Conservation (phyloP, 2,113 vertebrate genomes). For the Tauraco erythrolophus region DNA sequence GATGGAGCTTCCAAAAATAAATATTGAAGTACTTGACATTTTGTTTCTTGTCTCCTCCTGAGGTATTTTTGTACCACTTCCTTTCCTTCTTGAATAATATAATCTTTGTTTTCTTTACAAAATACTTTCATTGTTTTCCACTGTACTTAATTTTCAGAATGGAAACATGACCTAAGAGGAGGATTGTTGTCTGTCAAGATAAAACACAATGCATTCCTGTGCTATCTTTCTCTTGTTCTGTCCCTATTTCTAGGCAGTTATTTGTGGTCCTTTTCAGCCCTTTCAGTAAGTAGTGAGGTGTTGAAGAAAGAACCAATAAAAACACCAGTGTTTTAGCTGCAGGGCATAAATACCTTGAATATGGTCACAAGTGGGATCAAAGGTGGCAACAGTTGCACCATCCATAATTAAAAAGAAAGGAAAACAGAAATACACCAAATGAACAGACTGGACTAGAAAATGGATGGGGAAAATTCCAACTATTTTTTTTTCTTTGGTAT, state of each 20-base stretch:
- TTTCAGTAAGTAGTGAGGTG: conserved; percentile 45
- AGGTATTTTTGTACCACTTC: conserved; percentile 46
- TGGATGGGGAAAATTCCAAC: not conserved
- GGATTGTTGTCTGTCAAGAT: conserved; percentile 73
- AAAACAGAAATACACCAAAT: not conserved
- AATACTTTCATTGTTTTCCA: conserved; percentile 63
- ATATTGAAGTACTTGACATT: not conserved
- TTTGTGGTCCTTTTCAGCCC: conserved; percentile 52
- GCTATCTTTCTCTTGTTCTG: conserved; percentile 61
- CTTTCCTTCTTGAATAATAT: conserved; percentile 39
- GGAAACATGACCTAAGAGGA: conserved; percentile 67
- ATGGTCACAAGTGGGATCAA: not conserved
- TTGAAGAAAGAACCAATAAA: not conserved
- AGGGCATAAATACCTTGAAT: not conserved
- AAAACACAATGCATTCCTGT: conserved; percentile 61
- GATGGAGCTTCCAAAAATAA: not conserved
- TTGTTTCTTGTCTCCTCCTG: conserved; percentile 17
- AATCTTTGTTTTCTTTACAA: conserved; percentile 61
- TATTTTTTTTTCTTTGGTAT: not conserved
- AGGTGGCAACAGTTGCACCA: not conserved
- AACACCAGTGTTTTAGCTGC: not conserved
- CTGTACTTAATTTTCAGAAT: conserved; percentile 49
- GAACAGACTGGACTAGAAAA: not conserved
- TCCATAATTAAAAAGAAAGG: not conserved
- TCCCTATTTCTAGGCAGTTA: conserved; percentile 35